phyloP scores from a whole-genome alignment of 2,888 invertebrate genomes.

The Calliopum simillimum region DNA sequence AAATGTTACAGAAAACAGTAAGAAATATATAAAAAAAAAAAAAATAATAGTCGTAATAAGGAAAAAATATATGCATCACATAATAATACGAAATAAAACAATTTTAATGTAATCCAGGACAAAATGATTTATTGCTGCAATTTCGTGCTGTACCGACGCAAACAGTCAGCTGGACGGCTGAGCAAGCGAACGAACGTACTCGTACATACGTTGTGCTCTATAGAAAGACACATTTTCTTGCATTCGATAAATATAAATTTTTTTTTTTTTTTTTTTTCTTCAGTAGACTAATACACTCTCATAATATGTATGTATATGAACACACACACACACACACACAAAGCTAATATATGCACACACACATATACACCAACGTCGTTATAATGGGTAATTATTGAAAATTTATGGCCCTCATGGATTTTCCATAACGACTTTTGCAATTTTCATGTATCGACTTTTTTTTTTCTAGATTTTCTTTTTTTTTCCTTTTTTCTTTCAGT shows the following conservation, averaged over 20 bases:
- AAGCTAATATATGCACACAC: conserved; percentile 26
- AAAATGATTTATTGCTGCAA: conserved; percentile 63
- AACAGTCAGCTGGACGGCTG: too few relatives aligned
- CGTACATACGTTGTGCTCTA: background rate
- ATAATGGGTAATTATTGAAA: conserved; percentile 66
- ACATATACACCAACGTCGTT: conserved; percentile 35
- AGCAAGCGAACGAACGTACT: conserved; percentile 7
- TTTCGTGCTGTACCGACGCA: conserved; percentile 50
- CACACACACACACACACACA: conserved; percentile 16
- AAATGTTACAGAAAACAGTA: conserved; percentile 40
- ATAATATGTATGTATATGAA: conserved; percentile 6
- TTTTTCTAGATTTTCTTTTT: conserved; percentile 12
- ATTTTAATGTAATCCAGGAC: conserved; percentile 64
- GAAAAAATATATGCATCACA: conserved; percentile 8
- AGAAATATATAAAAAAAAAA: conserved; percentile 33
- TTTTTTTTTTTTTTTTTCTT: background rate
- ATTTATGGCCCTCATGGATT: conserved; percentile 63
- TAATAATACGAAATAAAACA: conserved; percentile 39
- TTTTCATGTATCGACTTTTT: conserved; percentile 33
- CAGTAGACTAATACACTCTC: background rate
- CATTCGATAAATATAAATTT: background rate
- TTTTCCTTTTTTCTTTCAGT: conserved; percentile 21
- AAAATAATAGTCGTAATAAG: background rate
- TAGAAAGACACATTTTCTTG: background rate
- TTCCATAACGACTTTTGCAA: conserved; percentile 45